These are phyloP conservation scores for Thalassoma bifasciatum DNA, from an alignment of 2,113 vertebrate genomes.

Conservation along the genomic window DNA sequence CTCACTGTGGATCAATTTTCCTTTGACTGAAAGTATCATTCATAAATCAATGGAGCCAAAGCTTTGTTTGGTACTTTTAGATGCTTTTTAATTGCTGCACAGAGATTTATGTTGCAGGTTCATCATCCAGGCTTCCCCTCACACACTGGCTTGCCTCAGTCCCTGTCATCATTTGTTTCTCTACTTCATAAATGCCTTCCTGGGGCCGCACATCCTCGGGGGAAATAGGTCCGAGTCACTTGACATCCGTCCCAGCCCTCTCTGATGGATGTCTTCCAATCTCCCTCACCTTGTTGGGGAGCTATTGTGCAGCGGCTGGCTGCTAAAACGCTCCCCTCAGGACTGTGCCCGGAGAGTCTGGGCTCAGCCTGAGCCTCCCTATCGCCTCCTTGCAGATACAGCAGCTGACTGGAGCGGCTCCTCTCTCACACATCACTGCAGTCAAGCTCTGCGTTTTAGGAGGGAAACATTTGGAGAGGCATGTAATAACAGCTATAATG, in stretches of 20 bases:
- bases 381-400: slow-evolving; percentile 63
- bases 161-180: slow-evolving; percentile 73
- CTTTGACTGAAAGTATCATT: slow-evolving; percentile 21
- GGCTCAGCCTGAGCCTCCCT: slow-evolving; percentile 58
- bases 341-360: slow-evolving; percentile 42
- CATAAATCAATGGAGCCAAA: slow-evolving; percentile 33
- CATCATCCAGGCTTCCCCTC: slow-evolving; percentile 34
- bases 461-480: slow-evolving; percentile 40
- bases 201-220: slow-evolving; percentile 35
- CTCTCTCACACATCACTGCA: slow-evolving; percentile 46
- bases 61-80: slow-evolving; percentile 26
- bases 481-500: slow-evolving; percentile 55
- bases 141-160: slow-evolving; percentile 24
- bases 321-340: slow-evolving; percentile 72
- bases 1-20: slow-evolving; percentile 31
- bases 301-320: slow-evolving; percentile 71
- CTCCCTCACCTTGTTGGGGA: slow-evolving; percentile 71
- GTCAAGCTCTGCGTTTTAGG: slow-evolving; percentile 38
- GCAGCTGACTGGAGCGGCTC: slow-evolving; percentile 49
- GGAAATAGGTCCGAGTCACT: slow-evolving; percentile 71
- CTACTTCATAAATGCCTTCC: slow-evolving; percentile 69
- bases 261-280: slow-evolving; percentile 75
- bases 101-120: slow-evolving; percentile 30
- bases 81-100: slow-evolving; percentile 34
- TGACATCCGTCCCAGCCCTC: slow-evolving; percentile 62